phyloP scores from a whole-genome alignment of 2,888 invertebrate genomes.

The Hypsopygia costalis region DNA sequence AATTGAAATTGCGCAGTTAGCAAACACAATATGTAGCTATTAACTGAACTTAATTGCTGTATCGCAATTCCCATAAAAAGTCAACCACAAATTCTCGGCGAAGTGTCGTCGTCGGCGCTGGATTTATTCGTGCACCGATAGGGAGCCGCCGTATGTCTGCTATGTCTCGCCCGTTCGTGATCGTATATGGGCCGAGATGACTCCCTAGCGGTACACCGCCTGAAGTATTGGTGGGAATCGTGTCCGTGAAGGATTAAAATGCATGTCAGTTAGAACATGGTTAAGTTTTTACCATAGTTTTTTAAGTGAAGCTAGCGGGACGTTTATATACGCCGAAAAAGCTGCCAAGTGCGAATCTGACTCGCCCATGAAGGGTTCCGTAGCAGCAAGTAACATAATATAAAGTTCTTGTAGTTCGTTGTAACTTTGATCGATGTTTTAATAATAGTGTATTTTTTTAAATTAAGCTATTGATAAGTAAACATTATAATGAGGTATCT shows the following conservation, averaged over 20 bases:
- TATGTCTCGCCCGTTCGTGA: slow-evolving; percentile 1
- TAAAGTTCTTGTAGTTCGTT: too few species aligned
- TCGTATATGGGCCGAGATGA: slow-evolving; percentile 7
- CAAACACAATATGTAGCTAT: background rate
- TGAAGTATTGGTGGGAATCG: background rate
- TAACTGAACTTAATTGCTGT: background rate
- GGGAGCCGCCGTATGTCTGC: slow-evolving; percentile 10
- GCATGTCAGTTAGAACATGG: background rate
- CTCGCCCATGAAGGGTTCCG: too few species aligned
- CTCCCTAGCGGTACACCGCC: background rate
- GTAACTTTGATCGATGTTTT: too few species aligned
- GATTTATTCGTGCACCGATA: slow-evolving; percentile 14
- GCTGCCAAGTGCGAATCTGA: too few species aligned
- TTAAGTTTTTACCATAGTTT: too few species aligned
- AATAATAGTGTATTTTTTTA: too few species aligned
- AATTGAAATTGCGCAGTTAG: too few species aligned
- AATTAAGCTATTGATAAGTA: too few species aligned
- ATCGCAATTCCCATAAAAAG: background rate
- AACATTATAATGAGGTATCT: too few species aligned
- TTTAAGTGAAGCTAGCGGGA: too few species aligned
- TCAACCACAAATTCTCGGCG: slow-evolving; percentile 2
- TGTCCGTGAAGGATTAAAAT: background rate
- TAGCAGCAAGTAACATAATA: too few species aligned
- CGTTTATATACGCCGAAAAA: too few species aligned
- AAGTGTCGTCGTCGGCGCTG: slow-evolving; percentile 12